Base-by-base conservation (phyloP, 2,797 vertebrate species). In the Sardinella longiceps region DNA sequence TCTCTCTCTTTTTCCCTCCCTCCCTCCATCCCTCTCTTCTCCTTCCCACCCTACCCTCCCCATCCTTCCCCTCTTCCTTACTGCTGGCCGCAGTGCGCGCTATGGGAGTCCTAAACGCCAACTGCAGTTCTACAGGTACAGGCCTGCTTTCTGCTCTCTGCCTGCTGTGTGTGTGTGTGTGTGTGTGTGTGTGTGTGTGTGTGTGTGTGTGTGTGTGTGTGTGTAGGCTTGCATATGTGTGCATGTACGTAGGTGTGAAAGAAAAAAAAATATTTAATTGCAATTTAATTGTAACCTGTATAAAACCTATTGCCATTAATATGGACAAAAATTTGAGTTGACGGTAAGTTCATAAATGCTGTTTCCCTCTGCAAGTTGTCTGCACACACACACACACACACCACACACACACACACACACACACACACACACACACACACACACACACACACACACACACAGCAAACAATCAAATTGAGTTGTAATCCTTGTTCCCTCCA, bases 121-220 rank as follows among this genome's bases (percentile, higher is more conserved):
- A 95, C 97, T 99, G 94, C 98, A 99, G 95, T 99, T 99, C 94
- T 99, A 99, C 98, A 99, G 98, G 98, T 99, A 99, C 96, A 87
- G 81, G 80, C 91, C 89, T 91, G 89, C 90, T 89, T 90, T 58
- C 0, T 83, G 82, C 63, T 87, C 33, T 85, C 50, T 63, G n/a
- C 53, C 28, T 58, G n/a, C 23, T 82, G 51, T 14, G 25, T 81
- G 28, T 84, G 82, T 85, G 85, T 83, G 43, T 66, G 28, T 33
- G 30, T 74, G 66, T 74, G 30, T 37, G 15, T 77, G 33, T 77
- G 70, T 77, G 63, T 33, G 28, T 70, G 70, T 77, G 37, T 77
- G 70, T 11, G 7, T 77, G 23, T 58, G 56, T 58, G 56, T 25
- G n/a, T 58, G 56, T n/a, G 56, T 46, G 45, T 46, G 45, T 50